Base-by-base conservation (phyloP, 1,140 invertebrate species). In the Platyscapa corneri region DNA sequence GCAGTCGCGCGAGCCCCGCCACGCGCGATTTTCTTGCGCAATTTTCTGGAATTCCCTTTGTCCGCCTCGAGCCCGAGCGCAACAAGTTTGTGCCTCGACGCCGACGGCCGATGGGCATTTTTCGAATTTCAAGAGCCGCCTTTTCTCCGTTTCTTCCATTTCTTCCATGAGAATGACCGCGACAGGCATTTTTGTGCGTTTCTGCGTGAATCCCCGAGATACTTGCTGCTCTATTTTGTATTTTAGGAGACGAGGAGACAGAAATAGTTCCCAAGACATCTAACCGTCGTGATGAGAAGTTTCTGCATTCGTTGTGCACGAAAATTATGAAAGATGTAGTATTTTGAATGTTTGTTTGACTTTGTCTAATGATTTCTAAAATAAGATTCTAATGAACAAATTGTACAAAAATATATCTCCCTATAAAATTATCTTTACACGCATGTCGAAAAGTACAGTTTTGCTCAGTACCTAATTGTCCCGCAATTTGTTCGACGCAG, bases 41-140 rank as follows among this genome's bases (percentile, higher is more conserved):
- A 87, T 75, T 14, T 42, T 60, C 20, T 34, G 80, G 86, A 87
- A 87, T 87, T 87, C 56, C 83, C 83, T 87, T 87, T 87, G 86
- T 87, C 79, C 60, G n/a, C 23, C 0, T 27, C 56, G 23, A 60
- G 32, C 39, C n/a, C 34, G 30, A 32, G 37, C 18, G 76, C 39
- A 23, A 46, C 49, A 2, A 0, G 2, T 8, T 27, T 39, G 5
- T 32, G 0, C 37, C 16, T 3, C 20, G 1, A 27, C 20, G 10
- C 1, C 23, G 37, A 60, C 7, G 16, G n/a, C n/a, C 8, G 6
- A 2, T 27, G 3, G 27, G 23, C 60, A 14, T 34, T 12, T 18
- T 67, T 14, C 12, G 0, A 7, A 34, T 49, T 6, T 46, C 64
- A 5, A 65, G 81, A 2, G 42, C 30, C 3, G 32, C 1, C 30